Percentiles rank a stretch among this genome's conserved stretches.
Conservation (phyloP, 2,113 vertebrate species). For the Cyprinodon brontotheroides region DNA sequence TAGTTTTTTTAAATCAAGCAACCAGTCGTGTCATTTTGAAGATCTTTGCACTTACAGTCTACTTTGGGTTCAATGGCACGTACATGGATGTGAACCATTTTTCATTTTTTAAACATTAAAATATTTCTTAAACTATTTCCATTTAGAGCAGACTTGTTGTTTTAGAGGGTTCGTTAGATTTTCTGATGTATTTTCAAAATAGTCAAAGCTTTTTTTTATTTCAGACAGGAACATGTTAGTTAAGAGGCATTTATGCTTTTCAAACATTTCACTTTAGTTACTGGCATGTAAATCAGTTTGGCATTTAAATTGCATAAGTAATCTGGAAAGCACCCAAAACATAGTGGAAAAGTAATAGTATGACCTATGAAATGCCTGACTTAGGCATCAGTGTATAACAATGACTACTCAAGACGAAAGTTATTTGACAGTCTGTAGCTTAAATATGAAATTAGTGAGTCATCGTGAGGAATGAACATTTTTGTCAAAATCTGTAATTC, state of each 20-base stretch:
- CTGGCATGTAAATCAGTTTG: not conserved
- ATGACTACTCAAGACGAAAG: too few species aligned
- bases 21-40: slow-evolving; percentile 42
- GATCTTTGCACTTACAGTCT: slow-evolving; percentile 65
- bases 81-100: slow-evolving; percentile 23
- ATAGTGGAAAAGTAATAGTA: not conserved
- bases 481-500: too few species aligned
- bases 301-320: not conserved
- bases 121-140: slow-evolving; percentile 7
- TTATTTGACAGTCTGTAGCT: too few species aligned
- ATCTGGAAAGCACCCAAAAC: not conserved
- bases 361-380: not conserved
- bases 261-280: not conserved
- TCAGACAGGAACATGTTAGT: not conserved
- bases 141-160: slow-evolving; percentile 5
- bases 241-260: not conserved
- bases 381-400: too few species aligned
- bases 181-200: slow-evolving; percentile 66
- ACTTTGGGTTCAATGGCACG: slow-evolving; percentile 62
- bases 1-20: slow-evolving; percentile 55
- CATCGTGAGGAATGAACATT: too few species aligned
- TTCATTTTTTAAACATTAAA: slow-evolving; percentile 7
- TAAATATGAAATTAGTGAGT: too few species aligned
- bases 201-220: slow-evolving; percentile 2
- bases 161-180: slow-evolving; percentile 67